Evolutionary conservation across 2,888 invertebrate species (phyloP).

Genomic region (Sicus ferrugineus): DNA sequence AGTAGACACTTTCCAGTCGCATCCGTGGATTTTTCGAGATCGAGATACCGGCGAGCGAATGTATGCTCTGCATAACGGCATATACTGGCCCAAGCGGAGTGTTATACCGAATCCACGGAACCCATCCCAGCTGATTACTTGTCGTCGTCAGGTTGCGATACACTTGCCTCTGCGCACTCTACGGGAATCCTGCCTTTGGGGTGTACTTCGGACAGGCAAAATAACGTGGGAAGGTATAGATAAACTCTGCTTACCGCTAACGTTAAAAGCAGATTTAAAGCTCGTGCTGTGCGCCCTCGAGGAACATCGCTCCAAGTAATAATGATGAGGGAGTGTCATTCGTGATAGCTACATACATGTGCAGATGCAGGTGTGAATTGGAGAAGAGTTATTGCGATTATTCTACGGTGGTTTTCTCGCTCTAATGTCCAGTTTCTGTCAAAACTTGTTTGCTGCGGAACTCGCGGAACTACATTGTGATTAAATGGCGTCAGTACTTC

Average conservation of each 20-base stretch:
- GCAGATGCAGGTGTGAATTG: no score
- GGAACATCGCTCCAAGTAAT: conserved; percentile 38
- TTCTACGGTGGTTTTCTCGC: no score
- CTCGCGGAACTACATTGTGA: no score
- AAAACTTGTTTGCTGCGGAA: no score
- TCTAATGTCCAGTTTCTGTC: no score
- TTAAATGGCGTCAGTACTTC: no score
- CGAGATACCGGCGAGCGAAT: conserved; percentile 73
- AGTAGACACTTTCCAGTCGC: conserved; percentile 79
- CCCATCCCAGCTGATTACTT: conserved; percentile 45
- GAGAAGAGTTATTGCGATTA: no score
- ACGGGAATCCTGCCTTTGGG: conserved; percentile 55
- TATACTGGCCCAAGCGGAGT: conserved; percentile 65
- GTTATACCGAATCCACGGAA: conserved; percentile 50
- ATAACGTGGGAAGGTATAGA: conserved; percentile 35
- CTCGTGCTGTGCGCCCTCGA: conserved; percentile 44
- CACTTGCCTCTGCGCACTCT: conserved; percentile 58
- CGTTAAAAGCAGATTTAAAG: conserved; percentile 51
- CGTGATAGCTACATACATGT: no score
- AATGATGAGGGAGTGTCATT: no score
- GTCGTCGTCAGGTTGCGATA: conserved; percentile 49
- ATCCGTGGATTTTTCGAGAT: conserved; percentile 87
- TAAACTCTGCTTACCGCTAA: conserved; percentile 46
- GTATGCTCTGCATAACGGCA: conserved; percentile 66
- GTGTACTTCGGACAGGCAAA: conserved; percentile 37